Conservation (phyloP, 2,888 invertebrate genomes). For the Troides oblongomaculatus region DNA sequence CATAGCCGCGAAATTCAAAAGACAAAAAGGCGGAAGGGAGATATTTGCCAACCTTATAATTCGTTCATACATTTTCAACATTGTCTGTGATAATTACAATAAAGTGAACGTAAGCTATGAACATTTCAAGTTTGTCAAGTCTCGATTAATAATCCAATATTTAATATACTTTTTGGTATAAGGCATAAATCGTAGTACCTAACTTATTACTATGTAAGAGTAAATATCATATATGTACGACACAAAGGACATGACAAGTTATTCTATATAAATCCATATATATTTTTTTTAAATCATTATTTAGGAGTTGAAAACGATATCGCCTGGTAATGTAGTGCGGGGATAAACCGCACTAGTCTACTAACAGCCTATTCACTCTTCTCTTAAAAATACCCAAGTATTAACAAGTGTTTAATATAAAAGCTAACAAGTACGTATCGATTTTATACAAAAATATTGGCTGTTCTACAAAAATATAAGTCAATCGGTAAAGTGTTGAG, state of each 20-base stretch:
- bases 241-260: not conserved
- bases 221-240: not conserved
- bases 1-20: too few species aligned
- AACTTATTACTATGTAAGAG: constrained; percentile 7
- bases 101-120: not conserved
- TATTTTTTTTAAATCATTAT: too few species aligned
- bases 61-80: not conserved
- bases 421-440: not conserved
- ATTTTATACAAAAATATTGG: constrained; percentile 7
- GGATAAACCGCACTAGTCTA: too few species aligned
- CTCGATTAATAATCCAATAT: not conserved
- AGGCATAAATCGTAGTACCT: constrained; percentile 6
- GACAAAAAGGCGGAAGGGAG: too few species aligned
- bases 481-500: not conserved
- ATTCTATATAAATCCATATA: not conserved
- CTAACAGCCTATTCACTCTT: too few species aligned
- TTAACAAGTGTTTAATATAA: constrained; percentile 2
- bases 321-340: too few species aligned
- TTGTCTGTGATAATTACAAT: not conserved
- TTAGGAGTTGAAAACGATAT: too few species aligned
- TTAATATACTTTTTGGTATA: constrained; percentile 14
- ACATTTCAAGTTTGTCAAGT: not conserved
- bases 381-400: not conserved
- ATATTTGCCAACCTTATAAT: not conserved
- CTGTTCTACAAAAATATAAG: not conserved